phyloP scores from a whole-genome alignment of 2,888 invertebrate genomes.

The Ornithoptera alexandrae region DNA sequence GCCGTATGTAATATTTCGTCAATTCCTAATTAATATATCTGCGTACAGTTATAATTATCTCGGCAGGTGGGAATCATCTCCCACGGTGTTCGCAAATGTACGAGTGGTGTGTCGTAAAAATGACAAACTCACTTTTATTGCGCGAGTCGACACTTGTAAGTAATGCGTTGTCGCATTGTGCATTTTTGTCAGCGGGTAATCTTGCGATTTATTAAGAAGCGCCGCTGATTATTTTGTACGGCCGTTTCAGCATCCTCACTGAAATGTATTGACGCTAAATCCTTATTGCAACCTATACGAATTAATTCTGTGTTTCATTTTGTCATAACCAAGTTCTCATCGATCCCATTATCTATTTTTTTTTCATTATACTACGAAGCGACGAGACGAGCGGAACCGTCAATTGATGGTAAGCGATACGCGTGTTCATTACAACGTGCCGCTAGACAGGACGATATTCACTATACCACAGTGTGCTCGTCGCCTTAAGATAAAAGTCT shows the following conservation, averaged over 20 bases:
- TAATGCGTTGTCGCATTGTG: conserved; percentile 65
- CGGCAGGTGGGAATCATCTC: conserved; percentile 55
- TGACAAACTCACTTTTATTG: conserved; percentile 70
- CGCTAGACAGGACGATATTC: too few species aligned
- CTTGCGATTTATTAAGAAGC: conserved; percentile 65
- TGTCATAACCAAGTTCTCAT: neutral
- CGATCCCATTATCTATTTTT: too few species aligned
- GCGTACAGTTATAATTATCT: conserved; percentile 39
- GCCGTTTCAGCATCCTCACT: conserved; percentile 25
- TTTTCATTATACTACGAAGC: too few species aligned
- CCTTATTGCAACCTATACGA: neutral
- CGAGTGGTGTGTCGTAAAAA: conserved; percentile 64
- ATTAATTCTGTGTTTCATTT: neutral
- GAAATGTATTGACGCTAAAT: neutral
- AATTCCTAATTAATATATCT: conserved; percentile 39
- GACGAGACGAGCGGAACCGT: too few species aligned
- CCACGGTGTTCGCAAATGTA: conserved; percentile 59
- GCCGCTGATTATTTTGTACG: conserved; percentile 71
- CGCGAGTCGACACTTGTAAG: conserved; percentile 61
- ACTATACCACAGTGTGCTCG: too few species aligned
- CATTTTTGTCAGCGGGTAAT: conserved; percentile 73
- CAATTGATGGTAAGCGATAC: too few species aligned
- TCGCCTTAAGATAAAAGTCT: too few species aligned
- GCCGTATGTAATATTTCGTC: conserved; percentile 26
- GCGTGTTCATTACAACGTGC: too few species aligned